Evolutionary conservation across 2,797 vertebrate species (phyloP), one percentile per base, ranked within the genome.

Genomic region (Dicrostonyx torquatus): DNA sequence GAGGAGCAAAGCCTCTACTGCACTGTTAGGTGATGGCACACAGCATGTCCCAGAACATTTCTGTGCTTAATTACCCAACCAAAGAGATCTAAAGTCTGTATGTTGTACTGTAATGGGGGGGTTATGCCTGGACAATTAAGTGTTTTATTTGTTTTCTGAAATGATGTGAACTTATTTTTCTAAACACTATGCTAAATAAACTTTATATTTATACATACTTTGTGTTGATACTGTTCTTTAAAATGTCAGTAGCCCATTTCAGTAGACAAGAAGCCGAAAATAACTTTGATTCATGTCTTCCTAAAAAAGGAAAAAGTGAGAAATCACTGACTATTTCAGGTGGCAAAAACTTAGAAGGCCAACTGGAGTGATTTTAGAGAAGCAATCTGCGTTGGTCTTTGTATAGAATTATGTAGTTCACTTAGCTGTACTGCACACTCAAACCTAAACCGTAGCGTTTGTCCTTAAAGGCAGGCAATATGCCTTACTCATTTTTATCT

Each of bases 161-260:
- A 99, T 99, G 99, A 99, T 99, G 99, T 99, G 99, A 99, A 99
- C 99, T 99, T 99, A 99, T 99, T 99, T 99, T 99, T 99, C 99
- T 99, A 99, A 99, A 99, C 99, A 99, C 98, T 98, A 99, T 99
- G 99, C 99, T 99, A 99, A 99, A 99, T 99, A 99, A 99, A 99
- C 99, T 99, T 99, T 99, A 99, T 99, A 99, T 99, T 99, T 99
- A 99, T 99, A 99, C 99, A 99, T 99, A 99, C 72, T 83, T 97
- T 94, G 93, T 96, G 96, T 86, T 94, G 70, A 45, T 58, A 45
- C 10, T 48, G 26, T n/a, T 64, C 70, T 87, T 72, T 43, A 34
- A 88, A 89, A 37, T 89, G 31, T 50, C 37, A 89, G 45, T 43
- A 34, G 43, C 55, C 22, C 55, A 90, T 76, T 70, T 77, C 45